Conservation (phyloP, 2,888 invertebrate genomes). For the Scaptomyza reducta region DNA sequence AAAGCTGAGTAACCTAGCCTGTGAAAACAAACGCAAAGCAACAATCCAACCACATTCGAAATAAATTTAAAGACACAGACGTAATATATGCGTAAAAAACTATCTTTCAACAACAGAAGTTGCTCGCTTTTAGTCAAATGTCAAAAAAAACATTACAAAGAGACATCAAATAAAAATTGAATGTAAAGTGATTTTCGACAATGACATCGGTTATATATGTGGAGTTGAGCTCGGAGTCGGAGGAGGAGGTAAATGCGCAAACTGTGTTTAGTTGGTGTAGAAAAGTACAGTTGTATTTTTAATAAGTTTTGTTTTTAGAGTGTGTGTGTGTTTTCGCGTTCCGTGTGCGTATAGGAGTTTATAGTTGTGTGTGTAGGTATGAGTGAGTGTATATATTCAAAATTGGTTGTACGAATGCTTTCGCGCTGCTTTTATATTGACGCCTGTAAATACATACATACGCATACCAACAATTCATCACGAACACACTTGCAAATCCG, state of each 20-base stretch:
- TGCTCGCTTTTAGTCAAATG: conserved; percentile 52
- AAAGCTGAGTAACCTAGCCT: conserved; percentile 52
- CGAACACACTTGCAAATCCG: conserved; percentile 30
- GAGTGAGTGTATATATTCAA: conserved; percentile 48
- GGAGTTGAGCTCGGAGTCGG: conserved; percentile 82
- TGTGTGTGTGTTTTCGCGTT: conserved; percentile 35
- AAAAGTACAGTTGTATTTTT: conserved; percentile 75
- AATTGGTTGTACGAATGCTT: conserved; percentile 56
- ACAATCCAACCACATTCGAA: conserved; percentile 60
- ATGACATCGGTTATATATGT: conserved; percentile 83
- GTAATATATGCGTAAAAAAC: conserved; percentile 59
- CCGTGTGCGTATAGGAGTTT: conserved; percentile 28
- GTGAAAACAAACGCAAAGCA: conserved; percentile 65
- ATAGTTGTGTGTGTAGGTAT: conserved; percentile 25
- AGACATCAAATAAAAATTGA: conserved; percentile 43
- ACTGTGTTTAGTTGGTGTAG: conserved; percentile 50
- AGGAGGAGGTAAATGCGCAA: conserved; percentile 83
- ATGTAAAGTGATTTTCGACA: conserved; percentile 37
- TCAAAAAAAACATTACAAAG: conserved; percentile 43
- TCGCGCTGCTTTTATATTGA: conserved; percentile 69
- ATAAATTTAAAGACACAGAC: conserved; percentile 50
- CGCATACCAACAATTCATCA: conserved; percentile 22
- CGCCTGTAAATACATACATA: conserved; percentile 40
- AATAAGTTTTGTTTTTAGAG: conserved; percentile 56
- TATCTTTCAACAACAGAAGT: conserved; percentile 58